These are phyloP conservation scores for Melieria crassipennis DNA, from an alignment of 2,888 invertebrate genomes.

Conservation along the genomic window DNA sequence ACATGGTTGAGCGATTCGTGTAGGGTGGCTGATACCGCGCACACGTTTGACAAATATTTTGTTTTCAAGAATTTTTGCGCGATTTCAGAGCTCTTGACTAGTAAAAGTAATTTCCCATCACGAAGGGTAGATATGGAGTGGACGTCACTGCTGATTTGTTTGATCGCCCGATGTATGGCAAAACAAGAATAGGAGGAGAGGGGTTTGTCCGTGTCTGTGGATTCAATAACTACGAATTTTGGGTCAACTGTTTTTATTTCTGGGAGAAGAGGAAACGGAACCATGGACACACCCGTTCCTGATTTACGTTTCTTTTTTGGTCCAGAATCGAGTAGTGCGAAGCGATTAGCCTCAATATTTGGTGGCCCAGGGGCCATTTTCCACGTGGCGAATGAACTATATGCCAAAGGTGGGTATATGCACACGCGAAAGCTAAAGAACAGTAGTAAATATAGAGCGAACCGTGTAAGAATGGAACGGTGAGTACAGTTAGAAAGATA, in stretches of 20 bases:
- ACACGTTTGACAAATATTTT: conserved; percentile 9
- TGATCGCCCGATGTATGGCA: background rate
- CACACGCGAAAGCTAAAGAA: background rate
- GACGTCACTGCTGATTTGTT: background rate
- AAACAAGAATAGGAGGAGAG: background rate
- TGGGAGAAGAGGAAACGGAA: background rate
- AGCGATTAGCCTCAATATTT: conserved; percentile 9
- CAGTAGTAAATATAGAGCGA: background rate
- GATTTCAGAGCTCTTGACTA: background rate
- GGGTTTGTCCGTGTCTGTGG: background rate
- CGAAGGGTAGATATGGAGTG: background rate
- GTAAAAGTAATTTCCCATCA: background rate
- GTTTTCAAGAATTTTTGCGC: background rate
- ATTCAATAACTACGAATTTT: background rate
- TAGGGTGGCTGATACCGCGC: background rate
- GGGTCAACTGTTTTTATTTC: background rate
- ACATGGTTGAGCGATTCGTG: conserved; percentile 13
- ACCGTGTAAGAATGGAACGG: no score
- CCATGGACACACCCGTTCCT: background rate
- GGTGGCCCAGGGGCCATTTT: background rate
- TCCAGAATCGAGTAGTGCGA: background rate
- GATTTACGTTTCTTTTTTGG: conserved; percentile 1
- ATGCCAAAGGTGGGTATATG: background rate
- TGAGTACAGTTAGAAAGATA: no score
- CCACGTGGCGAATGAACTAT: background rate